A percentile compares a stretch with the other conserved stretches of the same genome.
Evolutionary conservation across 1,140 invertebrate genomes (phyloP).

Genomic region (Atta colombica): DNA sequence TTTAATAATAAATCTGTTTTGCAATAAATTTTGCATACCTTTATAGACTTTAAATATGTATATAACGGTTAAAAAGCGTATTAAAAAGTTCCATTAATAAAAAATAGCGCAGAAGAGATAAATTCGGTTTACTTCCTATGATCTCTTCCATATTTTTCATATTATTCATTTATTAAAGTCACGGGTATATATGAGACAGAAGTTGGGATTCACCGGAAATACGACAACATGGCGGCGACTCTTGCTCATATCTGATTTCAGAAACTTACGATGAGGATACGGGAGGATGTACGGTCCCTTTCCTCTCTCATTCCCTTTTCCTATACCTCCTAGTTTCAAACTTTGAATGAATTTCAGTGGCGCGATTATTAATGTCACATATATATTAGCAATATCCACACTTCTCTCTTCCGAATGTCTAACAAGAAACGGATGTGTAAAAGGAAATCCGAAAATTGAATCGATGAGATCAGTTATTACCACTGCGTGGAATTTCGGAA

Average conservation of each 20-base stretch:
- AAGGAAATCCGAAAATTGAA: conserved; percentile 72
- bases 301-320: not conserved
- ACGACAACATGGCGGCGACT: conserved; percentile 13
- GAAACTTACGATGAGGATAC: conserved; percentile 46
- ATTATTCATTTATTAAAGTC: conserved; percentile 12
- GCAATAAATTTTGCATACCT: not conserved
- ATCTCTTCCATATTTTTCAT: not conserved
- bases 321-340: conserved; percentile 51
- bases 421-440: conserved; percentile 67
- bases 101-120: not conserved
- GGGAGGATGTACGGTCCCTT: not conserved
- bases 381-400: conserved; percentile 53
- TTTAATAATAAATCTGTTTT: not conserved
- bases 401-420: not conserved
- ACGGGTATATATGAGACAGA: not conserved
- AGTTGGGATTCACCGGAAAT: conserved; percentile 31
- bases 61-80: not conserved
- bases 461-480: conserved; percentile 49
- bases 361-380: conserved; percentile 65
- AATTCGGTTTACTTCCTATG: not conserved
- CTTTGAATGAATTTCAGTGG: conserved; percentile 62
- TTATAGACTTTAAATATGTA: not conserved
- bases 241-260: conserved; percentile 52
- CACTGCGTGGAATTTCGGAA: conserved; percentile 31
- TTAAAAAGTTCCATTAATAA: conserved; percentile 25